Evolutionary conservation across 2,888 invertebrate genomes (phyloP), one percentile per base, ranked within the genome.

Genomic region (Elysia crispata): DNA sequence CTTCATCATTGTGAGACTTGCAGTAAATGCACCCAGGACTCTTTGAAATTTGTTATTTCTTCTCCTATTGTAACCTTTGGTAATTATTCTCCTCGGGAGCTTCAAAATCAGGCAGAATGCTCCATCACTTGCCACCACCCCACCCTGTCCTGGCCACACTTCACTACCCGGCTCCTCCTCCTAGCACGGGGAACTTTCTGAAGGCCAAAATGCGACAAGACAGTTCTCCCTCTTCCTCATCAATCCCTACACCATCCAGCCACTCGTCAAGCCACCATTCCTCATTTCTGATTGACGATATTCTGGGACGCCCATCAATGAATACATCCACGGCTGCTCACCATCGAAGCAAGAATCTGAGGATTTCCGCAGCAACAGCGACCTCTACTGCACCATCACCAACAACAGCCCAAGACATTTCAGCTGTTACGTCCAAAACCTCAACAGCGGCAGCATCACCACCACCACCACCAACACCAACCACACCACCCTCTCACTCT

Each of bases 261-360:
- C 60, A 60, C 3, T 11, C 41, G 41, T 41, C 41, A 6, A 11
- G 41, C 5, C 60, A 41, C 41, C 72, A 72, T 72, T 80, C 82
- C 15, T 82, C 82, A 11, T 82, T 82, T 60, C 80, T 80, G n/a
- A 82, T 82, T 18, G 82, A 82, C 66, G 82, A 82, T 49, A 82
- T 82, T 15, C 66, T 82, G 60, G 82, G 82, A 3, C 41, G 41
- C 3, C 41, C 41, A 41, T 41, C 41, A 3, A 41, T 11, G 41
- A 41, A 41, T 11, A 41, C 41, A 41, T 41, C 41, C 41, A 3
- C 5, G 11, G 41, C 41, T 11, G 41, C 41, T 41, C 41, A 41
- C 41, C 41, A 41, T 3, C 3, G 11, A 11, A 41, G 41, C 41
- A 3, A 6, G 41, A 11, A 41, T 41, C 41, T 41, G 41, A 41